phyloP scores from a whole-genome alignment of 2,888 invertebrate species.

The Drosophila cognata region DNA sequence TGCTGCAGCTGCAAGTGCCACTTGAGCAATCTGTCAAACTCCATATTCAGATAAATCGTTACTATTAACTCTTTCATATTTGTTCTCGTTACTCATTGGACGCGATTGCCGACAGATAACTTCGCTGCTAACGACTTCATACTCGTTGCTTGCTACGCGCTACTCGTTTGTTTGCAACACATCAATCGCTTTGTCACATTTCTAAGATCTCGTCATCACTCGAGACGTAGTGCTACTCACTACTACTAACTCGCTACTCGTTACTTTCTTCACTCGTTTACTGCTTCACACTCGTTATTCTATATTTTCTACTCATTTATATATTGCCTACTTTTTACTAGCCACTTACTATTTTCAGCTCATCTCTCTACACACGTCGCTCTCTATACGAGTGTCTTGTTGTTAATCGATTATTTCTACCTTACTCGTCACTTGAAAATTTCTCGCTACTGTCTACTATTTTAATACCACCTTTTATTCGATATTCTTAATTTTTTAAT shows the following conservation, averaged over 20 bases:
- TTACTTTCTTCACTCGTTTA: background rate
- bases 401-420: background rate
- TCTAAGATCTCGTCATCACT: no score
- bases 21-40: constrained; percentile 21
- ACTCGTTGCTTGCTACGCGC: background rate
- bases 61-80: background rate
- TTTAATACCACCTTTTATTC: background rate
- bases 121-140: no score
- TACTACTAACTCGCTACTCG: background rate
- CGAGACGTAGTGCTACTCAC: background rate
- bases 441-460: background rate
- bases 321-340: no score
- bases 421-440: no score
- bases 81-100: background rate
- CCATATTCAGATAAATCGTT: background rate
- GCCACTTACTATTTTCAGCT: no score
- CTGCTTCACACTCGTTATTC: no score
- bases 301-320: no score
- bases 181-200: background rate
- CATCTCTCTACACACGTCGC: no score
- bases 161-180: background rate
- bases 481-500: background rate
- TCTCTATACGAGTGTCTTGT: background rate
- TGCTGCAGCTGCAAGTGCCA: constrained; percentile 10
- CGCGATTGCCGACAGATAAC: background rate